phyloP scores from a whole-genome alignment of 2,888 invertebrate species.

The Escarpia spicata region DNA sequence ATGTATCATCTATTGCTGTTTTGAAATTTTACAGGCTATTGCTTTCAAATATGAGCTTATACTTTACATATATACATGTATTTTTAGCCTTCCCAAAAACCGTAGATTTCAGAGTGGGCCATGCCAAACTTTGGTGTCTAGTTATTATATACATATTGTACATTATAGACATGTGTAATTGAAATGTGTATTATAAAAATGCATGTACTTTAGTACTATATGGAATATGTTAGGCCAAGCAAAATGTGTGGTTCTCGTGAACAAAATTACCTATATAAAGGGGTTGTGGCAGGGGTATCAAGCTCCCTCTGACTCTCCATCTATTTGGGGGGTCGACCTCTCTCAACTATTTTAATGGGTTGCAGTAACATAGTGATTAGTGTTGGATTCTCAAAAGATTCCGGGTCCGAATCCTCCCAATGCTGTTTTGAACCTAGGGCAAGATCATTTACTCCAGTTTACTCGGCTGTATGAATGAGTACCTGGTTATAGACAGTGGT shows the following conservation, averaged over 20 bases:
- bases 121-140: not conserved
- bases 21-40: not conserved
- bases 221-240: not conserved
- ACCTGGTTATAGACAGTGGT: no score
- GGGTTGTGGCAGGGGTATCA: no score
- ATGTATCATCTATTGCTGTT: not conserved
- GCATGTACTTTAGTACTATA: not conserved
- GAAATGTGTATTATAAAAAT: not conserved
- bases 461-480: no score
- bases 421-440: no score
- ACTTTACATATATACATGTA: not conserved
- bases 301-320: no score
- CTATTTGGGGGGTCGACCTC: no score
- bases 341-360: no score
- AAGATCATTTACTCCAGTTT: no score
- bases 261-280: no score
- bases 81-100: not conserved
- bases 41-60: not conserved
- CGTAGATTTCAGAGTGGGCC: not conserved
- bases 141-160: not conserved
- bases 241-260: not conserved
- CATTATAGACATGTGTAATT: not conserved
- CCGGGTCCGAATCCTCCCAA: no score
- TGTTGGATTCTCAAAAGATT: no score
- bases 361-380: no score